phyloP scores from a whole-genome alignment of 1,140 invertebrate species.

The Papilio aristodemus region DNA sequence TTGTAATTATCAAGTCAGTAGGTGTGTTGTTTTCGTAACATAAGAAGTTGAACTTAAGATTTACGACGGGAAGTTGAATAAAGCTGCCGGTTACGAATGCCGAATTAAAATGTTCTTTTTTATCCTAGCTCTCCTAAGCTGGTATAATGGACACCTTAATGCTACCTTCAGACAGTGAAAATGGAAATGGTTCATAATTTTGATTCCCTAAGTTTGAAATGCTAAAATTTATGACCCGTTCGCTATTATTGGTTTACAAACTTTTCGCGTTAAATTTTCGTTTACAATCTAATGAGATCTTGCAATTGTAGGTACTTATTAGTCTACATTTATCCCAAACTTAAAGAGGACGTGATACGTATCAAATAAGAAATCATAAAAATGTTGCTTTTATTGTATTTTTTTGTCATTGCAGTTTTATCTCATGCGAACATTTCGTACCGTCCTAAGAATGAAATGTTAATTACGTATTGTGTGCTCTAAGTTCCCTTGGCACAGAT shows the following conservation, averaged over 20 bases:
- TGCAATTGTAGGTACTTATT: neutral
- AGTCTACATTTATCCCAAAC: neutral
- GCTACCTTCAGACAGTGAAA: too few species aligned
- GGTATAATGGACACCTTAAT: too few species aligned
- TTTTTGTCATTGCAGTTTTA: neutral
- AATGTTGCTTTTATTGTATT: neutral
- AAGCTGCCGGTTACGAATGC: neutral
- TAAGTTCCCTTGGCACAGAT: conserved; percentile 28
- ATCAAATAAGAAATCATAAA: neutral
- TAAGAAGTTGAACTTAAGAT: neutral
- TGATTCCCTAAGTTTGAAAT: too few species aligned
- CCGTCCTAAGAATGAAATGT: conserved; percentile 13
- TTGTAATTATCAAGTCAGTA: conserved; percentile 1
- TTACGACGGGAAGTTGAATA: neutral
- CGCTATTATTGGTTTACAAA: too few species aligned
- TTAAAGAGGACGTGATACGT: neutral
- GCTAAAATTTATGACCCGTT: too few species aligned
- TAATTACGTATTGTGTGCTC: conserved; percentile 21
- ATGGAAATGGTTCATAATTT: too few species aligned
- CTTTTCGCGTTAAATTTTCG: too few species aligned
- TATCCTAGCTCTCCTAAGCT: too few species aligned
- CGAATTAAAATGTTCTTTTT: neutral
- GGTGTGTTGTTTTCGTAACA: conserved; percentile 14
- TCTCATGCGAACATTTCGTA: conserved; percentile 1
- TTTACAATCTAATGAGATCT: neutral